These are phyloP conservation scores for Polypterus senegalus DNA, from an alignment of 2,113 vertebrate species.

Conservation along the genomic window DNA sequence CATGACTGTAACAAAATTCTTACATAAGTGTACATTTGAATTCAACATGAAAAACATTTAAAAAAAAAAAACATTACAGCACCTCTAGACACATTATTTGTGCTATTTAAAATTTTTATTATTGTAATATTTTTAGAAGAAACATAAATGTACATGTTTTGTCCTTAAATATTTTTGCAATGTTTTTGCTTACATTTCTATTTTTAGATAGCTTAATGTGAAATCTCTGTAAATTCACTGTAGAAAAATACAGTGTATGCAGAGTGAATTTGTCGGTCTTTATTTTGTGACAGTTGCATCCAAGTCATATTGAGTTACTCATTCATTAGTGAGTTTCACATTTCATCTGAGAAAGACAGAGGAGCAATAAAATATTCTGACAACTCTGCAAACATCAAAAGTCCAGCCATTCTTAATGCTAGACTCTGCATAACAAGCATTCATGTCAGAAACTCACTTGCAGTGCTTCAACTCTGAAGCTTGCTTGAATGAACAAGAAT, in stretches of 20 bases:
- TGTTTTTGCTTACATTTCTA: too few species aligned
- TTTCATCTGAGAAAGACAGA: not conserved
- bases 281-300: constrained; percentile 1
- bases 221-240: not conserved
- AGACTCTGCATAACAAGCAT: constrained; percentile 6
- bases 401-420: constrained; percentile 6
- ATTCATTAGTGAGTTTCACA: not conserved
- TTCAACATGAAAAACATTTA: too few species aligned
- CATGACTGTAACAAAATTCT: too few species aligned
- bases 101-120: too few species aligned
- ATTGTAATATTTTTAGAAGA: too few species aligned
- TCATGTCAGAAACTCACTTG: constrained; percentile 1
- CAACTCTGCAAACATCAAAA: constrained; percentile 2
- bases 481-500: constrained; percentile 18
- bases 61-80: too few species aligned
- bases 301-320: not conserved
- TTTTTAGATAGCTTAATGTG: too few species aligned
- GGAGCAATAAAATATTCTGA: not conserved
- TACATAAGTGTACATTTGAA: too few species aligned
- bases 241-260: not conserved
- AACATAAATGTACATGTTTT: too few species aligned
- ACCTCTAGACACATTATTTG: too few species aligned
- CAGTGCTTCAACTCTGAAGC: constrained; percentile 4
- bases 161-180: too few species aligned
- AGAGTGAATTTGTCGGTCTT: not conserved